Conservation (phyloP, 2,888 invertebrate genomes). For the Sphaerophoria rueppellii region DNA sequence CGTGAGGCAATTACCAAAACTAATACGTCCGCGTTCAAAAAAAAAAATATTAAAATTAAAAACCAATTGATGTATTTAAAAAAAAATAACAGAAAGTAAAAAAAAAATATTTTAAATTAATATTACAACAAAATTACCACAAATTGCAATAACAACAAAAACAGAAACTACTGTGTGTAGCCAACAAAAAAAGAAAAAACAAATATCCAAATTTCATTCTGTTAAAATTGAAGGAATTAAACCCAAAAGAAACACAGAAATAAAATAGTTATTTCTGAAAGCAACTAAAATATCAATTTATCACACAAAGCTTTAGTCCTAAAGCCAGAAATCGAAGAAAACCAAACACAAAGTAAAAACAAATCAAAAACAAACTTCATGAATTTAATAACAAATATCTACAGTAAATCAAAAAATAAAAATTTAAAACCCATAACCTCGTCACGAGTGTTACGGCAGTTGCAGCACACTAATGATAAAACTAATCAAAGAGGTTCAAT, state of each 20-base stretch:
- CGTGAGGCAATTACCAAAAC: constrained; percentile 85
- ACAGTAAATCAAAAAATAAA: constrained; percentile 78
- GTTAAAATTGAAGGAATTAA: constrained; percentile 52
- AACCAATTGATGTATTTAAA: constrained; percentile 70
- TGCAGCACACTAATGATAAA: constrained; percentile 69
- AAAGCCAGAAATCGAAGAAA: constrained; percentile 57
- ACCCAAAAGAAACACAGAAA: constrained; percentile 11
- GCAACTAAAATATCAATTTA: constrained; percentile 39
- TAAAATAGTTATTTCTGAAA: constrained; percentile 41
- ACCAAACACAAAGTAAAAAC: constrained; percentile 56
- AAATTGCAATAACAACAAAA: constrained; percentile 15
- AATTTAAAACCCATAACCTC: constrained; percentile 76
- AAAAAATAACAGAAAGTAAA: constrained; percentile 57
- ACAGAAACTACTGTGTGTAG: constrained; percentile 16
- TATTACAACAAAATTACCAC: constrained; percentile 61
- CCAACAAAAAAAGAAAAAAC: no score
- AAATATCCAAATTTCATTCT: constrained; percentile 24
- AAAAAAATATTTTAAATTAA: constrained; percentile 33
- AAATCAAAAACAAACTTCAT: constrained; percentile 79
- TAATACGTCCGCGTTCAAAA: constrained; percentile 74
- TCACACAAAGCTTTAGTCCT: constrained; percentile 63
- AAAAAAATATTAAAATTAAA: constrained; percentile 36
- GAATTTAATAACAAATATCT: constrained; percentile 79
- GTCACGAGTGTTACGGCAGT: constrained; percentile 74
- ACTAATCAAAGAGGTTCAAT: constrained; percentile 65